Percentiles rank a stretch among this genome's conserved stretches.
These are phyloP conservation scores for Drepana arcuata DNA, from an alignment of 1,140 invertebrate species.

Conservation along the genomic window DNA sequence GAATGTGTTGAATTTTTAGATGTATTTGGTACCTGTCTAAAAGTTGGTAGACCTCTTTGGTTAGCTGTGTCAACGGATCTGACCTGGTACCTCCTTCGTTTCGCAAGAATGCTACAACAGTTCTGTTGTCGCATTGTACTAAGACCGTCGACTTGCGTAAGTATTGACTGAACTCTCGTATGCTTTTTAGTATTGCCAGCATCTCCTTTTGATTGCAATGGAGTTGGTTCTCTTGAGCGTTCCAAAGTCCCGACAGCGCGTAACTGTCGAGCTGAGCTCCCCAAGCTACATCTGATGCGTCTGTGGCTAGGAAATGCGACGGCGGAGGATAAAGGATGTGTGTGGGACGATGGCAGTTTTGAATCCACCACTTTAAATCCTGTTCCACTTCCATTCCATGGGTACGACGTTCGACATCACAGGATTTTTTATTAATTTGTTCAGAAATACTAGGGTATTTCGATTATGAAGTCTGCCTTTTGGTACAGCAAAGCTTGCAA, in stretches of 20 bases:
- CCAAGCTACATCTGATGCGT: conserved; percentile 34
- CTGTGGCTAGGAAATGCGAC: conserved; percentile 24
- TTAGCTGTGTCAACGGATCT: conserved; percentile 17
- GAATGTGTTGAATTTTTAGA: conserved; percentile 8
- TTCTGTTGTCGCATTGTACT: conserved; percentile 31
- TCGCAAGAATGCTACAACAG: conserved; percentile 20
- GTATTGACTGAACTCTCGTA: neutral
- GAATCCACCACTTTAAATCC: conserved; percentile 9
- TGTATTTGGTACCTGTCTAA: neutral
- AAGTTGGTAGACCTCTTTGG: neutral
- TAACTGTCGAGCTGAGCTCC: conserved; percentile 25
- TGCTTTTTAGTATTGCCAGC: conserved; percentile 16
- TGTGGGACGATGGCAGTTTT: conserved; percentile 7
- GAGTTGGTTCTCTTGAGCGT: conserved; percentile 12
- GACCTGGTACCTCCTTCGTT: conserved; percentile 35
- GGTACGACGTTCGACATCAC: too few relatives aligned
- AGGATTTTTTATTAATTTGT: too few relatives aligned
- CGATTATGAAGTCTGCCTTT: conserved; percentile 40
- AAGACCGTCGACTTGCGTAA: conserved; percentile 6
- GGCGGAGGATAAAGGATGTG: conserved; percentile 5
- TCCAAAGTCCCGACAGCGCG: conserved; percentile 15
- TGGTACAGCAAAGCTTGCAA: conserved; percentile 69
- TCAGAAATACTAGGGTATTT: conserved; percentile 11
- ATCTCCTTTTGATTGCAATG: conserved; percentile 36
- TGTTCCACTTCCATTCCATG: too few relatives aligned